Conservation (phyloP, 2,797 vertebrate species). For the Graptemys geographica region DNA sequence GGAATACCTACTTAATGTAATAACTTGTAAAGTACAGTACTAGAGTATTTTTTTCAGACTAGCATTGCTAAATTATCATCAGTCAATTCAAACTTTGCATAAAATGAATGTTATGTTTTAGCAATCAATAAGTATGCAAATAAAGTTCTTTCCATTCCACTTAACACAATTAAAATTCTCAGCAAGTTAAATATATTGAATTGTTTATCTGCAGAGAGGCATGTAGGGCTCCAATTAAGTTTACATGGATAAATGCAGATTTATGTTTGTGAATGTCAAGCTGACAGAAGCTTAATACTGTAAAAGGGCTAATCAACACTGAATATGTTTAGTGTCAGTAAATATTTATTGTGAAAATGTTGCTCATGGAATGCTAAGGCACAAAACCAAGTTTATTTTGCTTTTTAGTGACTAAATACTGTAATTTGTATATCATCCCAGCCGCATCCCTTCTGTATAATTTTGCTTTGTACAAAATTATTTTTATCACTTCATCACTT, state of each 20-base stretch:
- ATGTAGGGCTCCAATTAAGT: conserved; percentile 78
- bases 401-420: conserved; percentile 56
- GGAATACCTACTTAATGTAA: not conserved
- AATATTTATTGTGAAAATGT: conserved; percentile 75
- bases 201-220: conserved; percentile 74
- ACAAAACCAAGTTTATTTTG: conserved; percentile 52
- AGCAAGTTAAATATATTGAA: conserved; percentile 74
- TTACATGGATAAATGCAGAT: conserved; percentile 78
- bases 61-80: conserved; percentile 33
- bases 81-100: conserved; percentile 43
- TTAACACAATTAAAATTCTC: conserved; percentile 73
- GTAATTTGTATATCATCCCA: not conserved
- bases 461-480: conserved; percentile 8
- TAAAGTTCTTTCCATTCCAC: conserved; percentile 72
- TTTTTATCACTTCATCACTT: not conserved
- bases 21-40: not conserved
- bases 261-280: conserved; percentile 75
- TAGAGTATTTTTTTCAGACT: not conserved
- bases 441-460: not conserved
- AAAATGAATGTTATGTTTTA: conserved; percentile 30
- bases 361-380: conserved; percentile 52
- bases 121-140: conserved; percentile 49
- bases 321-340: conserved; percentile 81
- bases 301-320: conserved; percentile 81
- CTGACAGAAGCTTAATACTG: conserved; percentile 79